These are phyloP conservation scores for Nymphalis urticae DNA, from an alignment of 2,888 invertebrate genomes.

Conservation along the genomic window DNA sequence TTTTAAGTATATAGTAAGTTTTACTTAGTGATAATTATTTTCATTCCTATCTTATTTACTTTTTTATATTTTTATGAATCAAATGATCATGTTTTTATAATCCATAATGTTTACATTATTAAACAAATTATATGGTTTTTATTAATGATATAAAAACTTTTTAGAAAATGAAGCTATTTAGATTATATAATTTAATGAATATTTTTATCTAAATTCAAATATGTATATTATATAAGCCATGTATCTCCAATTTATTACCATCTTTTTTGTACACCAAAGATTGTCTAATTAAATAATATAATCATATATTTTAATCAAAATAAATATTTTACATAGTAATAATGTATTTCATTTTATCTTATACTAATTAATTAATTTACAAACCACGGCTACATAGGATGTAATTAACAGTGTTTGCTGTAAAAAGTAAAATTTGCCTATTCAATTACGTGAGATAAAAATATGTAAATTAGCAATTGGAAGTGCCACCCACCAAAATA, in stretches of 20 bases:
- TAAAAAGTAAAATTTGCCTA: too few species aligned
- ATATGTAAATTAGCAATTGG: too few species aligned
- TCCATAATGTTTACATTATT: not conserved
- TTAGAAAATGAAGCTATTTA: not conserved
- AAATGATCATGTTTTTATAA: not conserved
- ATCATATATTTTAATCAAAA: conserved; percentile 20
- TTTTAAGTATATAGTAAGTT: not conserved
- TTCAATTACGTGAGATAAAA: too few species aligned
- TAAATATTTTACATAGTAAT: conserved; percentile 20
- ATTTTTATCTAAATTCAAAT: not conserved
- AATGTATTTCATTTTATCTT: not conserved
- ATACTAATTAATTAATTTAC: not conserved
- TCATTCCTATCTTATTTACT: conserved; percentile 5
- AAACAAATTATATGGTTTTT: not conserved
- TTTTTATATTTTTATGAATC: not conserved
- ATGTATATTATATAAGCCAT: not conserved
- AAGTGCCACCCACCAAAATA: too few species aligned
- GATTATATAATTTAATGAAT: not conserved
- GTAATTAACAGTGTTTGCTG: too few species aligned
- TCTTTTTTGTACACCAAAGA: conserved; percentile 30
- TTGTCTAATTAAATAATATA: conserved; percentile 20
- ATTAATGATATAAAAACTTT: not conserved
- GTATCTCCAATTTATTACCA: conserved; percentile 7
- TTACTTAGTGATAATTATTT: conserved; percentile 2
- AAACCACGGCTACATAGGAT: too few species aligned